phyloP scores from a whole-genome alignment of 1,140 invertebrate species.

The Yoshiicerus persimilis region DNA sequence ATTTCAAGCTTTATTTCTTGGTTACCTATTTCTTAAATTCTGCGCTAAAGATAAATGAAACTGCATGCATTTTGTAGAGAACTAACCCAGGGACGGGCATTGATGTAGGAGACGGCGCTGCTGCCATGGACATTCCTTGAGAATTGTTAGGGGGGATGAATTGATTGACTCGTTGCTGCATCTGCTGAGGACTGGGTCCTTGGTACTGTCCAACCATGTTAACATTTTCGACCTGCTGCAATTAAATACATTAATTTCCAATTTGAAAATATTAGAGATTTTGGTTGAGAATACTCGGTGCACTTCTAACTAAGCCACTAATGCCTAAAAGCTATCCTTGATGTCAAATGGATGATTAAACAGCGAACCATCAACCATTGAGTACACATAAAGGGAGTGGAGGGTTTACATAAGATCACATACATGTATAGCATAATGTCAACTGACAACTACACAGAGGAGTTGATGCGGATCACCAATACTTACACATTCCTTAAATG shows the following conservation, averaged over 20 bases:
- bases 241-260: not conserved
- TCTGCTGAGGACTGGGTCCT: not conserved
- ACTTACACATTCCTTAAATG: not conserved
- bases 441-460: not conserved
- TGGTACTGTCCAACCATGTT: conserved; percentile 6
- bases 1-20: no score
- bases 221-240: conserved; percentile 31
- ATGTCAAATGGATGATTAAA: not conserved
- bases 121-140: conserved; percentile 18
- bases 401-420: not conserved
- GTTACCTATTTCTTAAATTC: no score
- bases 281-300: no score
- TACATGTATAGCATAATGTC: not conserved
- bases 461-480: not conserved
- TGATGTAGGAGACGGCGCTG: conserved; percentile 15
- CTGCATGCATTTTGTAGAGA: not conserved
- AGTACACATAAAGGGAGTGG: not conserved
- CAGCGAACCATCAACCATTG: not conserved
- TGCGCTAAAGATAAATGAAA: not conserved
- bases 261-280: no score
- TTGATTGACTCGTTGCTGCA: conserved; percentile 21
- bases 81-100: conserved; percentile 29
- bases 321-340: not conserved
- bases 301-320: not conserved
- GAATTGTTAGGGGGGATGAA: conserved; percentile 23